Base-by-base conservation (phyloP, 2,888 invertebrate species). In the Lucinisca nassula region DNA sequence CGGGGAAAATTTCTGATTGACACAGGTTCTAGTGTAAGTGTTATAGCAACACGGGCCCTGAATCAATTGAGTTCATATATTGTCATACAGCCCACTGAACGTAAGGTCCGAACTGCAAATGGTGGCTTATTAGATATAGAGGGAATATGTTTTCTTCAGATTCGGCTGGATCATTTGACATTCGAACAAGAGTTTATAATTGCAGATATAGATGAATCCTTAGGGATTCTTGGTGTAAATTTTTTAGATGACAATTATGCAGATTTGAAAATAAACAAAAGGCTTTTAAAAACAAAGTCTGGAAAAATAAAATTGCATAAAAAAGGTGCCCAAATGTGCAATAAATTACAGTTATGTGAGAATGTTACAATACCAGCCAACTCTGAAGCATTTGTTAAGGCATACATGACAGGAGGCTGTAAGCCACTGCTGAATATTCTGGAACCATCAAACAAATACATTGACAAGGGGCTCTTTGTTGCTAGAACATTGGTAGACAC, bases 301-400 rank as follows among this genome's bases (percentile, higher is more conserved):
- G 74, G 74, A 2, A 74, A 74, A 40, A 30, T 74, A n/a, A 40
- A 49, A 30, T 17, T 74, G n/a, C 45, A 74, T 30, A 67, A 35
- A 35, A 4, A 35, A 17, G 67, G 67, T 3, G 24, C 61, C 1
- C 14, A 30, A 17, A 17, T 6, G n/a, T 61, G 61, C 30, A 10
- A 27, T 10, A 6, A 30, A 1, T 27, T 61, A 61, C 37, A 72
- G 27, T 17, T 61, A 10, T 27, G 17, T 30, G 17, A 30, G 30
- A 30, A 27, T 27, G 61, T 61, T 27, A 30, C 27, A 6, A 24
- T 61, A 24, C 61, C 61, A 27, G 30, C 61, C 10, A 4, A 30
- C 10, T 61, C 61, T 10, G 61, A 61, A 21, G 6, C 30, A 6
- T 61, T 27, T 17, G 30, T 61, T 24, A 24, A 24, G 8, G 21